These are phyloP conservation scores for Ceratotherium simum DNA, from an alignment of 2,113 vertebrate genomes.

Conservation along the genomic window DNA sequence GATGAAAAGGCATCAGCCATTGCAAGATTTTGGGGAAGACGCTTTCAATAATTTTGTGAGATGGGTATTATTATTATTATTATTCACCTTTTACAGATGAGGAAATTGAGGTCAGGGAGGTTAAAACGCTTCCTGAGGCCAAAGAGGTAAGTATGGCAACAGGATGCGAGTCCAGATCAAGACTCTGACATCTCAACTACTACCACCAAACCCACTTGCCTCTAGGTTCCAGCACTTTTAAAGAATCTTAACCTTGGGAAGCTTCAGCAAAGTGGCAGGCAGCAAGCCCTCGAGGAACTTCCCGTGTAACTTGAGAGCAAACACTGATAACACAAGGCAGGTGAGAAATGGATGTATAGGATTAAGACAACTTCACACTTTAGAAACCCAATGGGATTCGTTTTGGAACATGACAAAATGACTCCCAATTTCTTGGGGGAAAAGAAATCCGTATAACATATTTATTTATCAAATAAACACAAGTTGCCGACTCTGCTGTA, in stretches of 20 bases:
- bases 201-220: not conserved
- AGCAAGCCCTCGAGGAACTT: not conserved
- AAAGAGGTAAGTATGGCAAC: not conserved
- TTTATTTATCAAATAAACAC: not conserved
- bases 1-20: not conserved
- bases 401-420: slow-evolving; percentile 5
- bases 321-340: not conserved
- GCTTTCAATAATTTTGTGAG: not conserved
- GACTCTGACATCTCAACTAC: not conserved
- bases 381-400: not conserved
- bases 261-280: not conserved
- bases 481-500: not conserved
- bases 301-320: not conserved
- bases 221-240: not conserved
- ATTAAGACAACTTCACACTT: not conserved
- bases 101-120: not conserved
- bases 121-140: not conserved
- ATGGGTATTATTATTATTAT: not conserved
- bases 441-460: not conserved
- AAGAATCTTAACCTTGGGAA: not conserved
- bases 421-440: not conserved
- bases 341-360: not conserved
- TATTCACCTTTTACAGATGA: not conserved
- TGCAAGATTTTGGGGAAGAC: not conserved
- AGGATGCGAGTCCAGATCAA: not conserved